Conservation (phyloP, 2,797 vertebrate species). For the Pterois miles region DNA sequence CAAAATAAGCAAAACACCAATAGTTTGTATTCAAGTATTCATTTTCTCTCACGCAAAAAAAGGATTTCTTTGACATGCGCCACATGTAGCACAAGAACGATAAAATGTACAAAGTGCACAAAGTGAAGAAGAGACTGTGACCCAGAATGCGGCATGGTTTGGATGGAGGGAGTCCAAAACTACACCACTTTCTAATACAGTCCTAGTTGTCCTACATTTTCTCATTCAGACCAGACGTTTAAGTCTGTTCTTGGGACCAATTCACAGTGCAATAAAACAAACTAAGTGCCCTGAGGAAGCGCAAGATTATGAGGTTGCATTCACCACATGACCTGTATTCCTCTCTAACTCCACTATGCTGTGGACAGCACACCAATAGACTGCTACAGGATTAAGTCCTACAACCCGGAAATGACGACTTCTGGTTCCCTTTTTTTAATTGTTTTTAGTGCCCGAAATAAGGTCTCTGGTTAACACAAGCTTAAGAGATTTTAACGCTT, state of each 20-base stretch:
- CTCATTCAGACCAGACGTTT: slow-evolving; percentile 21
- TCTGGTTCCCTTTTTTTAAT: too few species aligned
- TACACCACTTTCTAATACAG: slow-evolving; percentile 18
- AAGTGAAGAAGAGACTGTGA: slow-evolving; percentile 31
- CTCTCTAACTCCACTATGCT: not conserved
- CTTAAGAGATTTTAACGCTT: too few species aligned
- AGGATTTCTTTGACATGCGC: not conserved
- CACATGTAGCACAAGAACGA: not conserved
- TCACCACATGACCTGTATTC: not conserved
- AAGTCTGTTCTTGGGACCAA: not conserved
- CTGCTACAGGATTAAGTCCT: too few species aligned
- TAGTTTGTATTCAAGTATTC: not conserved
- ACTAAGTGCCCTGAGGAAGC: not conserved
- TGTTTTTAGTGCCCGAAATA: too few species aligned
- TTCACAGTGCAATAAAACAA: slow-evolving; percentile 8
- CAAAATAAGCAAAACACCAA: not conserved
- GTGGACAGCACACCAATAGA: not conserved
- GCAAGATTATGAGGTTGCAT: not conserved
- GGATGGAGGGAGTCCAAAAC: slow-evolving; percentile 27
- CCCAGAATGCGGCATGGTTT: slow-evolving; percentile 43
- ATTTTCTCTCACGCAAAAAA: not conserved
- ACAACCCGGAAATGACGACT: too few species aligned
- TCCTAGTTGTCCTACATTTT: slow-evolving; percentile 48
- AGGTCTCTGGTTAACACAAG: too few species aligned
- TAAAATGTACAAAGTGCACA: not conserved